Conservation (phyloP, 1,140 invertebrate species). For the Pogonomyrmex californicus region DNA sequence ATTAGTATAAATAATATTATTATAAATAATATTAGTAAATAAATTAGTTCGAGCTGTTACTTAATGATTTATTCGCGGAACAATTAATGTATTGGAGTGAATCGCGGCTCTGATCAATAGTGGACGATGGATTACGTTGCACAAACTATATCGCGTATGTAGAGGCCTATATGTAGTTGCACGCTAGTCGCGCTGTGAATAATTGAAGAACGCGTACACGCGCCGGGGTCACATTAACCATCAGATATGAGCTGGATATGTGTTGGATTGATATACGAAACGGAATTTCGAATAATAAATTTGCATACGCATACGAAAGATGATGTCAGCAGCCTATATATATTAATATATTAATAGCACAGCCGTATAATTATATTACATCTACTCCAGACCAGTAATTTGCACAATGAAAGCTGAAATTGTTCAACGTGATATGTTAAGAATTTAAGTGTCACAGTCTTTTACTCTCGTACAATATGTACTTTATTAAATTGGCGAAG, state of each 20-base stretch:
- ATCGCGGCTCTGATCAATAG: constrained; percentile 45
- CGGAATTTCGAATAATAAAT: constrained; percentile 42
- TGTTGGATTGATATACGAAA: constrained; percentile 41
- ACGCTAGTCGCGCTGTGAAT: constrained; percentile 39
- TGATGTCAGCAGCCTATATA: neutral
- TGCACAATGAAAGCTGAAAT: too few relatives aligned
- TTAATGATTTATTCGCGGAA: constrained; percentile 16
- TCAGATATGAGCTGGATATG: constrained; percentile 6
- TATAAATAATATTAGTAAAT: too few relatives aligned
- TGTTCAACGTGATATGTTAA: too few relatives aligned
- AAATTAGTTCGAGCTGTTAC: constrained; percentile 12
- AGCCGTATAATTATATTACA: neutral
- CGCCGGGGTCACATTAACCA: constrained; percentile 19
- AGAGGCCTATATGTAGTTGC: neutral
- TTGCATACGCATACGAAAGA: neutral
- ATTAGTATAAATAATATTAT: too few relatives aligned
- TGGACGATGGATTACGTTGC: constrained; percentile 43
- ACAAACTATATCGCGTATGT: constrained; percentile 21
- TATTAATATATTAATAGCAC: neutral
- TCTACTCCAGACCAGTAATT: neutral
- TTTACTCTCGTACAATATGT: too few relatives aligned
- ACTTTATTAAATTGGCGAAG: too few relatives aligned
- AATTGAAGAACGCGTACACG: constrained; percentile 53
- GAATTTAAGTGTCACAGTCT: too few relatives aligned
- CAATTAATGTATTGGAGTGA: constrained; percentile 39